phyloP scores from a whole-genome alignment of 1,140 invertebrate species.

The Cephus cinctus region DNA sequence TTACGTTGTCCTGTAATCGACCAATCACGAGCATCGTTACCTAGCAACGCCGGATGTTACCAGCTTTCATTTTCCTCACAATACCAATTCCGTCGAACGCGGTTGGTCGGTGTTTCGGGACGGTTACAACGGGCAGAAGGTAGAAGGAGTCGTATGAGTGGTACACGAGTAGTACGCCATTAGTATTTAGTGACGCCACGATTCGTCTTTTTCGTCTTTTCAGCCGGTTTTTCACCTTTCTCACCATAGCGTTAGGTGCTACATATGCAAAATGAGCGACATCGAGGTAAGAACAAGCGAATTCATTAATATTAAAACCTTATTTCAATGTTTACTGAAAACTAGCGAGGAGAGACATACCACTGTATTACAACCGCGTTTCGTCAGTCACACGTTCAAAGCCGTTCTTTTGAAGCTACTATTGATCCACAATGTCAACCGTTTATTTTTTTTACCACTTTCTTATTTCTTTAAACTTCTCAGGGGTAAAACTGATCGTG shows the following conservation, averaged over 20 bases:
- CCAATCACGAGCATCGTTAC: constrained; percentile 7
- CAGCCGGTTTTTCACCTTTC: constrained; percentile 9
- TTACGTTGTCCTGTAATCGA: too few relatives aligned
- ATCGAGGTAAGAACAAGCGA: constrained; percentile 40
- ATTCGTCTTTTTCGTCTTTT: constrained; percentile 11
- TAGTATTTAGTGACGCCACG: constrained; percentile 23
- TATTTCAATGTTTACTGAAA: not conserved
- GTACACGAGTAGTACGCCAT: constrained; percentile 21
- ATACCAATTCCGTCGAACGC: not conserved
- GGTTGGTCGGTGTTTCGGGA: not conserved
- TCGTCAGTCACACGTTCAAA: not conserved
- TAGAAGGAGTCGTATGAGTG: constrained; percentile 18
- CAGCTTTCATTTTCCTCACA: constrained; percentile 9
- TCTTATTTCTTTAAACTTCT: not conserved
- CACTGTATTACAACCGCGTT: not conserved
- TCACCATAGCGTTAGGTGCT: constrained; percentile 4
- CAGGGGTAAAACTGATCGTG: too few relatives aligned
- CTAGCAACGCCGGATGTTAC: constrained; percentile 33
- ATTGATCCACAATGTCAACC: constrained; percentile 25
- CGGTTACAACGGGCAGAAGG: too few relatives aligned
- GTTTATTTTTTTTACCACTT: not conserved
- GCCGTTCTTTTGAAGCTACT: constrained; percentile 20
- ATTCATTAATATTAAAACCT: not conserved
- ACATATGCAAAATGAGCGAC: constrained; percentile 29
- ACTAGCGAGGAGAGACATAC: too few relatives aligned